Conservation (phyloP, 2,113 vertebrate species). For the Tinamus guttatus region DNA sequence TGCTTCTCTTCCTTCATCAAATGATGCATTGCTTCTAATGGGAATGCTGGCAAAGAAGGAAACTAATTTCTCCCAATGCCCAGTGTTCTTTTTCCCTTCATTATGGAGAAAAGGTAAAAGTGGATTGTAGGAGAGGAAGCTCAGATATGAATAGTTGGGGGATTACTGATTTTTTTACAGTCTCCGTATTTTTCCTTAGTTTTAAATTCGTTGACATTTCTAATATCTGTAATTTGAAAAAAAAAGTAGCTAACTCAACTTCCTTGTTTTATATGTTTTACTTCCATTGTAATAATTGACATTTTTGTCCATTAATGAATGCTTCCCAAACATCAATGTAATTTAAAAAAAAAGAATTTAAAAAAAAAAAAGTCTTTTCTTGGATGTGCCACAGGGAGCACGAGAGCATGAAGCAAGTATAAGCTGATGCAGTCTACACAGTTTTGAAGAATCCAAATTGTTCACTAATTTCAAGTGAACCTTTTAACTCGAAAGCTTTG, state of each 20-base stretch:
- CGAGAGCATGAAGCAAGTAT: background rate
- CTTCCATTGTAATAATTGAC: background rate
- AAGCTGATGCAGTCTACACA: accelerated
- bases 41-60: background rate
- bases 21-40: background rate
- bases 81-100: background rate
- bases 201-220: background rate
- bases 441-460: background rate
- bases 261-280: background rate
- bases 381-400: background rate
- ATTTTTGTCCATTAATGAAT: background rate
- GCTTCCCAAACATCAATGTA: background rate
- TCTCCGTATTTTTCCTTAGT: background rate
- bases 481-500: background rate
- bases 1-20: background rate
- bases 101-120: background rate
- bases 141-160: background rate
- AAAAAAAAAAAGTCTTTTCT: background rate
- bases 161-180: background rate
- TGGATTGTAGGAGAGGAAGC: background rate
- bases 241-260: background rate
- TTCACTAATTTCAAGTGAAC: background rate
- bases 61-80: background rate
- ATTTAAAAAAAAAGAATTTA: background rate
- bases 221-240: background rate